Base-by-base conservation (phyloP, 2,113 vertebrate genomes). In the Todiramphus chloris region DNA sequence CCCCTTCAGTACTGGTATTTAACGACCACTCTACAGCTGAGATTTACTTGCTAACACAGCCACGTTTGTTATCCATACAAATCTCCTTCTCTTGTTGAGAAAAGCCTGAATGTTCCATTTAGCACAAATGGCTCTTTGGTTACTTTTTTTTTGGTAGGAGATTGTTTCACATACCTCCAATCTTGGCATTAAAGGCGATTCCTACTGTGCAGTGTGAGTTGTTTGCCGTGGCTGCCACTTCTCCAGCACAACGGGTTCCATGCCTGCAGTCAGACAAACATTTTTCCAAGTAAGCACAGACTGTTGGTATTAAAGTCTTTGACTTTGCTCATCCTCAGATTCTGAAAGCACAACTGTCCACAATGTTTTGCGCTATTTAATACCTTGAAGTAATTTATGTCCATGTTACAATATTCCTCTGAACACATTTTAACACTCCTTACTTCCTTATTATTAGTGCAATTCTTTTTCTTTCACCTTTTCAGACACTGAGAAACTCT, bases 121-220 rank as follows among this genome's bases (percentile, higher is more conserved):
- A 87, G 69, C 51, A 68, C 51, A 93, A 93, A 90, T 20, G 25
- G 37, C 55, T 84, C 62, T 79, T 81, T 78, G 28, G 27, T 81
- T 74, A 17, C 43, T n/a, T 72, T 72, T 28, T 67, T 69, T 51
- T 70, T 70, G 46, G 51, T 18, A n/a, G 43, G n/a, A 83, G 58
- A 94, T 39, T 94, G 84, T 81, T 95, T 93, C 67, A 96, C 98
- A 96, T 98, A 99, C 99, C 99, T 98, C 99, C 99, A 79, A 99
- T 99, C 98, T 96, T 99, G 97, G 99, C 99, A 58, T 99, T 99
- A 97, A 99, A 99, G 96, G 99, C 99, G 60, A 99, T 99, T 97
- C 99, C 99, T 80, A 99, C 99, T 81, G 99, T 99, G 98, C 99
- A 99, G 91, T 99, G 99, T 37, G 99, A 99, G 98, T 99, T 99